These are phyloP conservation scores for Tenthredo amoena DNA, from an alignment of 2,888 invertebrate species.

Conservation along the genomic window DNA sequence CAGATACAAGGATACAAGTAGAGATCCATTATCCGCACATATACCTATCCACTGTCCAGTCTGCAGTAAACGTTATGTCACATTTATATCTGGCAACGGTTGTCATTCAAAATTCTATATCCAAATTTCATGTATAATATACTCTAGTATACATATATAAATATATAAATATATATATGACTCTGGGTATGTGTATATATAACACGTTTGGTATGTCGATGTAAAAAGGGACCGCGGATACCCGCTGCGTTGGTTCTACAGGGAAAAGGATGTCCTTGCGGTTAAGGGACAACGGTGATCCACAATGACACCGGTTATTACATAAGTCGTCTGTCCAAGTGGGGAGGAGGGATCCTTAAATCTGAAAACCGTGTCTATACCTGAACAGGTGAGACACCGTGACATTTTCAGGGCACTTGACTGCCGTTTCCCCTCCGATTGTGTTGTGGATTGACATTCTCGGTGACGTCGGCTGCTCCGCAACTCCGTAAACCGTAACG, in stretches of 20 bases:
- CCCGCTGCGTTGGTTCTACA: conserved; percentile 20
- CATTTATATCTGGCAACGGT: conserved; percentile 19
- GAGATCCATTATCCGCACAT: conserved; percentile 30
- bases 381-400: conserved; percentile 65
- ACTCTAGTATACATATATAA: not conserved
- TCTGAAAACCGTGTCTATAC: conserved; percentile 54
- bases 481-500: conserved; percentile 65
- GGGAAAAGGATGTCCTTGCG: conserved; percentile 40
- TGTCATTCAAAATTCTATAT: conserved; percentile 4
- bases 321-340: conserved; percentile 17
- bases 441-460: conserved; percentile 64
- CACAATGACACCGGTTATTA: conserved; percentile 46
- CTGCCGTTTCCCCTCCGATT: conserved; percentile 13
- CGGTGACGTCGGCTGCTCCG: conserved; percentile 62
- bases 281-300: conserved; percentile 25
- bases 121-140: not conserved
- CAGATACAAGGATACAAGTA: conserved; percentile 20
- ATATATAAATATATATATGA: too few relatives aligned
- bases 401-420: conserved; percentile 68
- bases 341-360: not conserved
- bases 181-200: not conserved
- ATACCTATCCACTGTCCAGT: not conserved
- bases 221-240: conserved; percentile 28
- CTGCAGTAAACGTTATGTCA: conserved; percentile 10
- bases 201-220: not conserved